Percentiles rank a stretch among this genome's conserved stretches.
Conservation (phyloP, 1,140 invertebrate species). For the Macrosteles quadrilineatus region DNA sequence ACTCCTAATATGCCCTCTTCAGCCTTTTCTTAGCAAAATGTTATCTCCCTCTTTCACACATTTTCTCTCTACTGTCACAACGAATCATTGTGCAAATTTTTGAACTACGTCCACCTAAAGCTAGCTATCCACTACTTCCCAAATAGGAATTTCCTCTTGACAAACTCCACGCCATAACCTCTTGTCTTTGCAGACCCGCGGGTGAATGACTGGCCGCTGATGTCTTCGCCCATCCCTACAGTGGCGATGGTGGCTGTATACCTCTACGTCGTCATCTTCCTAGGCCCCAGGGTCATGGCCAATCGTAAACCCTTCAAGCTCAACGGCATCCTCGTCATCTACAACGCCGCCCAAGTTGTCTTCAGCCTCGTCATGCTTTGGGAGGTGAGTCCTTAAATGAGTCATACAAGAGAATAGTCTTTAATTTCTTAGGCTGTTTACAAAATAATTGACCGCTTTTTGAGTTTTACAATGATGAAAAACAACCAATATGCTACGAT, state of each 20-base stretch:
- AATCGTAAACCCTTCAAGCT: constrained; percentile 85
- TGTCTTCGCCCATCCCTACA: constrained; percentile 86
- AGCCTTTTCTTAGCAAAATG: no score
- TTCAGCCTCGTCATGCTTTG: constrained; percentile 86
- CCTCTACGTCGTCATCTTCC: constrained; percentile 74
- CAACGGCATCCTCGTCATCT: constrained; percentile 75
- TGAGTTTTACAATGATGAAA: no score
- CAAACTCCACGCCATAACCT: no score
- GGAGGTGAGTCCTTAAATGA: constrained; percentile 70
- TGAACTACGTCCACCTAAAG: no score
- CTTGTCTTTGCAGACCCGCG: constrained; percentile 69
- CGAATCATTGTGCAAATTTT: no score
- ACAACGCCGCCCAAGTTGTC: constrained; percentile 88
- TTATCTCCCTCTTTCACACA: no score
- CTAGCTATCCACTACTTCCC: no score
- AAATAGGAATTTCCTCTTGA: no score
- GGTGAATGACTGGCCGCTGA: constrained; percentile 87
- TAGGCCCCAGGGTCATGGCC: constrained; percentile 85
- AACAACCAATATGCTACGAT: no score
- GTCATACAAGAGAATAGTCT: no score
- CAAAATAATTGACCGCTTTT: constrained; percentile 6
- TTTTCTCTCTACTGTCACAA: no score
- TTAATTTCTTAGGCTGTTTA: not conserved
- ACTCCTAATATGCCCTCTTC: no score
- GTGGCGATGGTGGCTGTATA: constrained; percentile 79